These are phyloP conservation scores for Lissonota sp. DNA, from an alignment of 2,888 invertebrate species.

Conservation along the genomic window DNA sequence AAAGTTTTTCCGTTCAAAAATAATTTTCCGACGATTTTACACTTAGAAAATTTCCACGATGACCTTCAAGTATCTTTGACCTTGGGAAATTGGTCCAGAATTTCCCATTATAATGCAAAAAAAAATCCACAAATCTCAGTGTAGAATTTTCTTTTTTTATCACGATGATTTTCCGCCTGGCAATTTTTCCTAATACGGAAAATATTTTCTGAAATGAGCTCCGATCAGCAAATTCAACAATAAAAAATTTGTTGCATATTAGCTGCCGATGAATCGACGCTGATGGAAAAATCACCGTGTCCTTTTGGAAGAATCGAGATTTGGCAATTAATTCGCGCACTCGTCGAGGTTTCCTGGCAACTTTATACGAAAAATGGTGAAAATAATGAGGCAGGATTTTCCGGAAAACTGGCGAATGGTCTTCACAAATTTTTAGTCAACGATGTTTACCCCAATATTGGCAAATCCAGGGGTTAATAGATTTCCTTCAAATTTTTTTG, in stretches of 20 bases:
- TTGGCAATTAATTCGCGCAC: conserved; percentile 87
- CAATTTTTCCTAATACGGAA: too few species aligned
- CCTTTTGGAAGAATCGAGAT: conserved; percentile 87
- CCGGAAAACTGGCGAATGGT: conserved; percentile 85
- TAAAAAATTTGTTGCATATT: too few species aligned
- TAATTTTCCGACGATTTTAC: too few species aligned
- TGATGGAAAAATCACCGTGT: conserved; percentile 84
- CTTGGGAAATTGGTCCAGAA: too few species aligned
- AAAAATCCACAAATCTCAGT: too few species aligned
- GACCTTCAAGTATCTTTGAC: too few species aligned
- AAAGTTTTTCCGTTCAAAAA: too few species aligned
- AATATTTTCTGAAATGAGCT: too few species aligned
- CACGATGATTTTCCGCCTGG: too few species aligned
- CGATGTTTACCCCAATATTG: conserved; percentile 84
- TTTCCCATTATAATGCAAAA: too few species aligned
- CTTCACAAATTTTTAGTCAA: conserved; percentile 85
- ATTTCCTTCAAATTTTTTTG: neutral
- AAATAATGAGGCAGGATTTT: conserved; percentile 80
- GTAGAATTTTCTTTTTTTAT: too few species aligned
- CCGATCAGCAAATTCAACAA: neutral
- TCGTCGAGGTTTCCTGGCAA: conserved; percentile 85
- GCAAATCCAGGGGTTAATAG: conserved; percentile 83
- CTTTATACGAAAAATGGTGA: conserved; percentile 83
- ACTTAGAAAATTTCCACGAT: too few species aligned
- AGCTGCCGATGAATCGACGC: conserved; percentile 65